These are phyloP conservation scores for Gnatocerus cornutus DNA, from an alignment of 2,888 invertebrate genomes.

Conservation along the genomic window DNA sequence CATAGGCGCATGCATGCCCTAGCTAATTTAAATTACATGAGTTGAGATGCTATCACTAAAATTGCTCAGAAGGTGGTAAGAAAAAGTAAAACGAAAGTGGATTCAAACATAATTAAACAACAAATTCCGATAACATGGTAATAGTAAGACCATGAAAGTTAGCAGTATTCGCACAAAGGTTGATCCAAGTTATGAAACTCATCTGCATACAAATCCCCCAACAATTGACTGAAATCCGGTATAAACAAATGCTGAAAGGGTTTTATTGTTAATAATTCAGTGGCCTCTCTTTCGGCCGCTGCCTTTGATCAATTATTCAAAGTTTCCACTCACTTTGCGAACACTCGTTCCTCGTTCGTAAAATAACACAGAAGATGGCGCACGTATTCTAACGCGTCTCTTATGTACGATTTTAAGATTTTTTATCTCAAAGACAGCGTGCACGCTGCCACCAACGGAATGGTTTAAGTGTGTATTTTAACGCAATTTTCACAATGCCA, in stretches of 20 bases:
- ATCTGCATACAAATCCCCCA: slow-evolving; percentile 55
- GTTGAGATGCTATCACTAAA: slow-evolving; percentile 2
- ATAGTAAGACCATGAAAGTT: slow-evolving; percentile 24
- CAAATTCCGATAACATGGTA: slow-evolving; percentile 37
- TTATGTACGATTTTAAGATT: slow-evolving; percentile 34
- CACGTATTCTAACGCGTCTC: slow-evolving; percentile 35
- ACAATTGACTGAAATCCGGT: slow-evolving; percentile 60
- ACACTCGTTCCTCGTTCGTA: slow-evolving; percentile 63
- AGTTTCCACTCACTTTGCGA: slow-evolving; percentile 65
- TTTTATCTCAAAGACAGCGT: slow-evolving; percentile 20
- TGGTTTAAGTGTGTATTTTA: slow-evolving; percentile 48
- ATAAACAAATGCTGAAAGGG: slow-evolving; percentile 66
- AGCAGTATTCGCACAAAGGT: slow-evolving; percentile 31
- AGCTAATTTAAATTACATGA: slow-evolving; percentile 33
- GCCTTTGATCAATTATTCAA: slow-evolving; percentile 68
- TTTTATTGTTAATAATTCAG: slow-evolving; percentile 67
- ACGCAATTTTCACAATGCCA: slow-evolving; percentile 50
- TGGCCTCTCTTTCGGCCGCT: slow-evolving; percentile 59
- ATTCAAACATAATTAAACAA: neutral
- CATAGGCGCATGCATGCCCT: slow-evolving; percentile 21
- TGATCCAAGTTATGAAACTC: slow-evolving; percentile 46
- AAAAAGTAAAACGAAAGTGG: too few species aligned
- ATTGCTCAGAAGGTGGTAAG: neutral
- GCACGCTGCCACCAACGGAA: slow-evolving; percentile 17
- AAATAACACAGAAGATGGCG: slow-evolving; percentile 35